Evolutionary conservation across 2,797 vertebrate genomes (phyloP).

Genomic region (Hyperoplus lanceolatus): DNA sequence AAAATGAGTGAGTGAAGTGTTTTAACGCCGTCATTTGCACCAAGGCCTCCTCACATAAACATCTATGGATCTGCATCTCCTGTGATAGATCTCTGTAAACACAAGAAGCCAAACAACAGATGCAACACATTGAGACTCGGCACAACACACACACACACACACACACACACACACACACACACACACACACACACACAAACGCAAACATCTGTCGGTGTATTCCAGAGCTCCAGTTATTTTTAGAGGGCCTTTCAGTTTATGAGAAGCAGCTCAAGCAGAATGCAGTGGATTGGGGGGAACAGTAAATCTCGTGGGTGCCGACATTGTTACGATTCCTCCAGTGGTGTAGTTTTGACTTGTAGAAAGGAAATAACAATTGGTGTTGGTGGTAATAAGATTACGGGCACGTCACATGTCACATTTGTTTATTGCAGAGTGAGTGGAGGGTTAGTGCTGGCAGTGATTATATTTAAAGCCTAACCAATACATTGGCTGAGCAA

Average conservation of each 20-base stretch:
- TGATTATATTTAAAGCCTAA: not conserved
- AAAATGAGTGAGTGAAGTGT: conserved; percentile 54
- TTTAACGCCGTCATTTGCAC: conserved; percentile 60
- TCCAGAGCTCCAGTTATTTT: conserved; percentile 59
- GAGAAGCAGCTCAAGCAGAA: conserved; percentile 25
- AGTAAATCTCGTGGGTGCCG: not conserved
- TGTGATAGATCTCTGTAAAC: conserved; percentile 73
- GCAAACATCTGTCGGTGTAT: conserved; percentile 76
- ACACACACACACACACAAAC: conserved; percentile 73
- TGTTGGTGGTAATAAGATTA: not conserved
- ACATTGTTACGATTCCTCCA: not conserved
- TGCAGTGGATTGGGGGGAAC: conserved; percentile 5
- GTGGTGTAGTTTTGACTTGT: not conserved
- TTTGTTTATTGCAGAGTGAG: not conserved
- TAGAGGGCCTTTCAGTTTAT: conserved; percentile 57
- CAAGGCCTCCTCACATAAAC: conserved; percentile 74
- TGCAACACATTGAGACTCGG: conserved; percentile 71
- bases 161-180: conserved; percentile 70
- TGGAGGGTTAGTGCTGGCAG: not conserved
- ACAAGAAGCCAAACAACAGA: conserved; percentile 71
- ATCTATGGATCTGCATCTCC: conserved; percentile 66
- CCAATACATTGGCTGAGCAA: no score
- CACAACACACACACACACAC: conserved; percentile 71
- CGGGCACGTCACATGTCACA: not conserved
- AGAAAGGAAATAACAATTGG: not conserved